A percentile compares a stretch with the other conserved stretches of the same genome.
Conservation (phyloP, 2,797 vertebrate genomes). For the Sebastes itinus region DNA sequence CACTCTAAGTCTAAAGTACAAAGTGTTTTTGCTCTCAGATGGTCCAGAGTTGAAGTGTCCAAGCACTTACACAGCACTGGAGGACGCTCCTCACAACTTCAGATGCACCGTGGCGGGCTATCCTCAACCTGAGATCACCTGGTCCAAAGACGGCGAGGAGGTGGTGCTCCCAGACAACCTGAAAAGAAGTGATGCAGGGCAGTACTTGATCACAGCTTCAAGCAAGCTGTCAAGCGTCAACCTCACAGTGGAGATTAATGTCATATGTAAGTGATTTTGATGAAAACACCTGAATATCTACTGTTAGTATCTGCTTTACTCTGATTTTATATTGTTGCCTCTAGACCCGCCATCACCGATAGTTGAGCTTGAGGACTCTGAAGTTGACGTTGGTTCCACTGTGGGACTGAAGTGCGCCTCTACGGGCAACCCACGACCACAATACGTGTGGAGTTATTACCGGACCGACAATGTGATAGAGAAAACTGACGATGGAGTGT, state of each 20-base stretch:
- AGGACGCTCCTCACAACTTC: constrained; percentile 11
- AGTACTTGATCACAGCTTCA: constrained; percentile 57
- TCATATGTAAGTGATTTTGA: constrained; percentile 67
- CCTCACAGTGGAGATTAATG: constrained; percentile 50
- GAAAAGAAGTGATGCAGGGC: constrained; percentile 54
- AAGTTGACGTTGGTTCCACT: constrained; percentile 45
- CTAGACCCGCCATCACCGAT: constrained; percentile 70
- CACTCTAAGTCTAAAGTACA: not conserved
- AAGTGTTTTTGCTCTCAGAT: constrained; percentile 50
- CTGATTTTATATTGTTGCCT: not conserved
- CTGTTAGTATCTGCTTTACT: not conserved
- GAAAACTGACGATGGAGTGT: constrained; percentile 59
- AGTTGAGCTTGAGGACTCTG: constrained; percentile 62
- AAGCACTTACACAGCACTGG: constrained; percentile 21
- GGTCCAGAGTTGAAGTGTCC: constrained; percentile 62
- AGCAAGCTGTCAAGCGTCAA: not conserved
- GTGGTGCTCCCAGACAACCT: constrained; percentile 34
- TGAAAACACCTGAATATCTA: not conserved
- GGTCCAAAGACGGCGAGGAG: constrained; percentile 59
- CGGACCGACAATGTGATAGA: constrained; percentile 46
- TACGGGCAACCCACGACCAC: constrained; percentile 52
- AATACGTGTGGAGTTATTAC: constrained; percentile 67
- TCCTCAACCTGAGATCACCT: constrained; percentile 18
- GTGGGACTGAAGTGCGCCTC: constrained; percentile 68
- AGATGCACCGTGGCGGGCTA: constrained; percentile 51